Evolutionary conservation across 2,888 invertebrate species (phyloP).

Genomic region (Pyrgus malvae): DNA sequence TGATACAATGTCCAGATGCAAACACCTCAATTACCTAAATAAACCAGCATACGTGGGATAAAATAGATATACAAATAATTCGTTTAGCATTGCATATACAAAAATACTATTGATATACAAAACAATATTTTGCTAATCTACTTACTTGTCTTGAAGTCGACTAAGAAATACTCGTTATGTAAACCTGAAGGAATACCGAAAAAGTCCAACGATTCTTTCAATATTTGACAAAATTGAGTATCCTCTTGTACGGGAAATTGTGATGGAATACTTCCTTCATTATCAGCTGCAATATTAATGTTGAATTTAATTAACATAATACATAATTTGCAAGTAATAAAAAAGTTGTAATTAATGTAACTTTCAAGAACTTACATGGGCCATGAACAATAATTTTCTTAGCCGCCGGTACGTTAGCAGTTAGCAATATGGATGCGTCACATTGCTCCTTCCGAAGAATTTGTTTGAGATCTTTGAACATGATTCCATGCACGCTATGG

Average conservation of each 20-base stretch:
- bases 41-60: too few species aligned
- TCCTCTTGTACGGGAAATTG: constrained; percentile 99
- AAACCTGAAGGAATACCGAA: constrained; percentile 96
- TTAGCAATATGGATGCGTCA: constrained; percentile 97
- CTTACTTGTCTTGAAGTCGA: constrained; percentile 98
- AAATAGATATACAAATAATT: too few species aligned
- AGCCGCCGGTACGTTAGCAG: constrained; percentile 99
- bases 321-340: too few species aligned
- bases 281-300: constrained; percentile 85
- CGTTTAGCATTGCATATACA: too few species aligned
- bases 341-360: too few species aligned
- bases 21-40: too few species aligned
- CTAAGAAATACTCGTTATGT: constrained; percentile 95
- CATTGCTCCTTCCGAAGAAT: constrained; percentile 99
- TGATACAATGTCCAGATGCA: too few species aligned
- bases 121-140: too few species aligned
- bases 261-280: constrained; percentile 97
- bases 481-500: constrained; percentile 98
- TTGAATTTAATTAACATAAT: background rate
- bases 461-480: constrained; percentile 99
- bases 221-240: constrained; percentile 96
- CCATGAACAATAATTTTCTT: constrained; percentile 99
- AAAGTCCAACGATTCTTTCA: constrained; percentile 97
- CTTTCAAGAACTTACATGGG: constrained; percentile 74
- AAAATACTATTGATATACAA: too few species aligned